Evolutionary conservation across 2,888 invertebrate species (phyloP).

Genomic region (Xestia c-nigrum): DNA sequence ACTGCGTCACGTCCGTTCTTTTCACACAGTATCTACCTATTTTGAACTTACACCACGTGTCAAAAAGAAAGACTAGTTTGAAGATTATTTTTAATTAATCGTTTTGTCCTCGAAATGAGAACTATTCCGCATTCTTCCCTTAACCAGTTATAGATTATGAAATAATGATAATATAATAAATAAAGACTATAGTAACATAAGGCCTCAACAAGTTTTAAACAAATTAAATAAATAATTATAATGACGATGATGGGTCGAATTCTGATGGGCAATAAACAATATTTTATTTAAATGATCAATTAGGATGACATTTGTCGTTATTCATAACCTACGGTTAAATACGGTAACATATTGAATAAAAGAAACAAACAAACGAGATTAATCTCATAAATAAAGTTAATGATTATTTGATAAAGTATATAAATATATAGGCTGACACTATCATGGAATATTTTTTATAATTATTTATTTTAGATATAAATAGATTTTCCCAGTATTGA

Average conservation of each 20-base stretch:
- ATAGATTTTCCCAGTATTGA: not conserved
- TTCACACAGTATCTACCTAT: no score
- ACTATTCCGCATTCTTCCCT: slow-evolving; percentile 29
- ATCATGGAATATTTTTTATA: not conserved
- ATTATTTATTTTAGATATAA: not conserved
- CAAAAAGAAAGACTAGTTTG: not conserved
- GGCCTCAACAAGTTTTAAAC: slow-evolving; percentile 15
- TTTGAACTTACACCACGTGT: not conserved
- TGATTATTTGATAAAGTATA: no score
- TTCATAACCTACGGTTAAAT: not conserved
- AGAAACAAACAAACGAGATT: slow-evolving; percentile 1
- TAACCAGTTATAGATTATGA: not conserved
- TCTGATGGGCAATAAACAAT: slow-evolving; percentile 14
- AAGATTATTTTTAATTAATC: not conserved
- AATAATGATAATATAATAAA: slow-evolving; percentile 1
- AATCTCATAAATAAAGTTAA: slow-evolving; percentile 23
- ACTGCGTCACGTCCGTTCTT: no score
- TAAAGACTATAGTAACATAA: not conserved
- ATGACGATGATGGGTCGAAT: slow-evolving; percentile 3
- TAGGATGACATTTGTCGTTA: slow-evolving; percentile 28
- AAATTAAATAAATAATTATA: slow-evolving; percentile 28
- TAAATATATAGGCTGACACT: slow-evolving; percentile 2
- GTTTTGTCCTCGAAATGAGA: not conserved
- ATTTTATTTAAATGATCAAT: slow-evolving; percentile 45
- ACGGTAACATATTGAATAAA: slow-evolving; percentile 9